Evolutionary conservation across 2,797 vertebrate genomes (phyloP), one percentile per base, ranked within the genome.

Genomic region (Pantherophis vulpinus): DNA sequence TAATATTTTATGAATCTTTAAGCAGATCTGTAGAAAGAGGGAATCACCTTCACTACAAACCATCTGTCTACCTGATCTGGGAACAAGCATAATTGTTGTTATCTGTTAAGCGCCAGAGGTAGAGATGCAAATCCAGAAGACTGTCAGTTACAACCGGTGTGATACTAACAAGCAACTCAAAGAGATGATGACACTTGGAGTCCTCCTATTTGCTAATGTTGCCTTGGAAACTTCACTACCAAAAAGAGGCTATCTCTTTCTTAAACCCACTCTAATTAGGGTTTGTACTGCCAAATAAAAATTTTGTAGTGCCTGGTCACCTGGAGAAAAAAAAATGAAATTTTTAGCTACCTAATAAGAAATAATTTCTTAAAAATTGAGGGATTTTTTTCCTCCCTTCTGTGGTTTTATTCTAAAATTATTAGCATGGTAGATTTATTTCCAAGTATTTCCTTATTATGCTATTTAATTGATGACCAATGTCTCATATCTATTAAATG

Each of bases 111-210:
- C 55, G 66, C 88, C 32, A 29, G 87, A 93, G 59, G 87, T 59
- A 93, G 87, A 89, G 83, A 88, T 91, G 88, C 93, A 91, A 83
- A 93, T 63, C 87, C 83, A 12, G 61, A 13, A 56, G 74, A 56
- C 58, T 63, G 88, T 91, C 94, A 90, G 61, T 58, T 61, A 54
- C 87, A 83, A 55, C 66, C 20, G 14, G 47, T 51, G 58, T 10
- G 51, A 90, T 60, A 86, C 86, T 47, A 92, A 70, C 83, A 51
- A 60, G 86, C 79, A 51, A 89, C 86, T 23, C 20, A 25, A 47
- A 87, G 87, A 66, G 54, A 74, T 42, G 60, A 60, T 51, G 86
- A 56, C 10, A 14, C 56, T 86, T 56, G 51, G 83, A 79, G 59
- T 70, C 56, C 89, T 55, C 74, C 70, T 27, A 47, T 86, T 74